Conservation (phyloP, 2,113 vertebrate species). For the Paramisgurnus dabryanus region DNA sequence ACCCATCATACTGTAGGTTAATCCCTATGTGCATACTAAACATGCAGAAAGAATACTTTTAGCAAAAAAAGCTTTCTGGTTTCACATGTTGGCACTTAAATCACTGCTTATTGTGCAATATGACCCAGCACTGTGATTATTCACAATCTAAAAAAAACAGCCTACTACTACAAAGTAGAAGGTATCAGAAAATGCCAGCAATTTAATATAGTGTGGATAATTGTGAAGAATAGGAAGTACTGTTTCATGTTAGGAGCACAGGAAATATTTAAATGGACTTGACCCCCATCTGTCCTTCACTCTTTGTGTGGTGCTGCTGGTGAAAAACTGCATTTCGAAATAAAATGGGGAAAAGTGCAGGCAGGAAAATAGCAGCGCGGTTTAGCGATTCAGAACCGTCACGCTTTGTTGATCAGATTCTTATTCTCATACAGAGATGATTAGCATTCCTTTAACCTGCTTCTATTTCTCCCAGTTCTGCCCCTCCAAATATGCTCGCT, state of each 20-base stretch:
- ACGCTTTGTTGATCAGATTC: slow-evolving; percentile 68
- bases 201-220: slow-evolving; percentile 4
- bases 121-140: not conserved
- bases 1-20: too few species aligned
- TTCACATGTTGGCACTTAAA: too few species aligned
- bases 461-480: slow-evolving; percentile 31
- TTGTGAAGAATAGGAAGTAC: not conserved
- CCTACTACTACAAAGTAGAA: not conserved
- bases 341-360: slow-evolving; percentile 63
- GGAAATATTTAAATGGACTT: slow-evolving; percentile 39
- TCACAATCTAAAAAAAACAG: not conserved
- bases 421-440: slow-evolving; percentile 65
- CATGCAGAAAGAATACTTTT: too few species aligned
- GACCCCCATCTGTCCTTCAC: slow-evolving; percentile 56
- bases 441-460: slow-evolving; percentile 48
- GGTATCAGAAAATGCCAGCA: not conserved
- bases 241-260: slow-evolving; percentile 26
- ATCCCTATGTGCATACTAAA: too few species aligned
- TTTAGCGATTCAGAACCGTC: slow-evolving; percentile 62
- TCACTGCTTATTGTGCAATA: not conserved
- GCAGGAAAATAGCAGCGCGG: slow-evolving; percentile 63
- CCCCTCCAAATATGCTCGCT: not conserved
- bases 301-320: slow-evolving; percentile 54
- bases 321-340: slow-evolving; percentile 65
- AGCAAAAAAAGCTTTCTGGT: too few species aligned